Percentiles rank a stretch among this genome's conserved stretches.
phyloP scores from a whole-genome alignment of 2,888 invertebrate species.

The Digitonthophagus gazella region DNA sequence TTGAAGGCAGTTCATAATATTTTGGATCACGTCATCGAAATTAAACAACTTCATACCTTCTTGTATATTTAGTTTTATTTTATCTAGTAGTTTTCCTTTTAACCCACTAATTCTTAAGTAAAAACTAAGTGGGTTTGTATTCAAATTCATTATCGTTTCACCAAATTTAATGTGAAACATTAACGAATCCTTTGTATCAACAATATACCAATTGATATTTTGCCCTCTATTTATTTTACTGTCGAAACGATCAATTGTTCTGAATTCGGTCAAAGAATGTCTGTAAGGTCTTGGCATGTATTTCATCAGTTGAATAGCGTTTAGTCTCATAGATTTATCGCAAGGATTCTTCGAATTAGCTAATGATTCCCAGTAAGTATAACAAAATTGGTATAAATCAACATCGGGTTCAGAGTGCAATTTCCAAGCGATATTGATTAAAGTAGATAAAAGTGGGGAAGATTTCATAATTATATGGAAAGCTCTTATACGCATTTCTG shows the following conservation, averaged over 20 bases:
- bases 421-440: constrained; percentile 49
- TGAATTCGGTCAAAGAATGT: constrained; percentile 41
- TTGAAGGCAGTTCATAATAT: not conserved
- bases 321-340: constrained; percentile 40
- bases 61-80: constrained; percentile 23
- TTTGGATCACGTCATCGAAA: constrained; percentile 20
- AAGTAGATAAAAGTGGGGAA: constrained; percentile 42
- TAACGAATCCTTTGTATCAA: constrained; percentile 23
- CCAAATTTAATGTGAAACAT: constrained; percentile 25
- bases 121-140: constrained; percentile 23
- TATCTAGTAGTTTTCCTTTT: constrained; percentile 28
- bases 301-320: constrained; percentile 44
- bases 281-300: constrained; percentile 41
- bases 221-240: constrained; percentile 49
- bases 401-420: constrained; percentile 51
- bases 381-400: constrained; percentile 53
- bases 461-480: constrained; percentile 50
- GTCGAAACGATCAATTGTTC: constrained; percentile 49
- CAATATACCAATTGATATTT: constrained; percentile 8
- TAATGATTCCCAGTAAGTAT: constrained; percentile 50
- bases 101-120: constrained; percentile 34
- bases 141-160: constrained; percentile 31
- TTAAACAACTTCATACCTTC: constrained; percentile 28
- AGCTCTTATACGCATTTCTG: constrained; percentile 50
- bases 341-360: constrained; percentile 51